Conservation (phyloP, 1,140 invertebrate genomes). For the Batillaria attramentaria region DNA sequence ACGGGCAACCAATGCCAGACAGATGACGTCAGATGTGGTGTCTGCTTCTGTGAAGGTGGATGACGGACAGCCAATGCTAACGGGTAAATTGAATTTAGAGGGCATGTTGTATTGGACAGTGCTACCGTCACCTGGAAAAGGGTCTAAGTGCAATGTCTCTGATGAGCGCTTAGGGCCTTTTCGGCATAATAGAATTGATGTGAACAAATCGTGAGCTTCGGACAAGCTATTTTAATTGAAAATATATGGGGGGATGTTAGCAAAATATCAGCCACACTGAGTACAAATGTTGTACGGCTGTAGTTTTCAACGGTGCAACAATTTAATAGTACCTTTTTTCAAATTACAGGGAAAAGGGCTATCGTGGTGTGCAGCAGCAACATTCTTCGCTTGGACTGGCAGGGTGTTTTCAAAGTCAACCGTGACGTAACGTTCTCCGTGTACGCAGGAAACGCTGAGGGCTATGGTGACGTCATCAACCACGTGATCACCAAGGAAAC, state of each 20-base stretch:
- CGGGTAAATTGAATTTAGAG: too few relatives aligned
- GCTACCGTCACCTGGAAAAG: too few relatives aligned
- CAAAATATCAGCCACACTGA: too few relatives aligned
- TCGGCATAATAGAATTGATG: too few relatives aligned
- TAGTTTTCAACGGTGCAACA: neutral
- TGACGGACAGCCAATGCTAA: constrained; percentile 1
- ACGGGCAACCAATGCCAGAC: constrained; percentile 9
- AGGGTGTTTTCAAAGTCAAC: constrained; percentile 1
- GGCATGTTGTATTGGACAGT: too few relatives aligned
- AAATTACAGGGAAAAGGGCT: neutral
- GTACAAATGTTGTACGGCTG: too few relatives aligned
- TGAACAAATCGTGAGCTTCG: too few relatives aligned
- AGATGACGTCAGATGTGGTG: constrained; percentile 13
- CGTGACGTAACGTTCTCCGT: constrained; percentile 18
- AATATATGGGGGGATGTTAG: neutral
- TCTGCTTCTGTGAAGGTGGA: constrained; percentile 20
- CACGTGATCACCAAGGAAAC: constrained; percentile 10
- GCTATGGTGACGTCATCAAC: constrained; percentile 29
- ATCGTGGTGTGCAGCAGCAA: neutral
- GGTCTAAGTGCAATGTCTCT: too few relatives aligned
- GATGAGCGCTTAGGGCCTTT: too few relatives aligned
- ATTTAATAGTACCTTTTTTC: neutral
- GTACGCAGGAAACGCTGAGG: neutral
- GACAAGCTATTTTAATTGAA: too few relatives aligned
- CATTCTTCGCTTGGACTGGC: neutral